Evolutionary conservation across 2,888 invertebrate species (phyloP), one percentile per base, ranked within the genome.

Genomic region (Drepana falcataria): DNA sequence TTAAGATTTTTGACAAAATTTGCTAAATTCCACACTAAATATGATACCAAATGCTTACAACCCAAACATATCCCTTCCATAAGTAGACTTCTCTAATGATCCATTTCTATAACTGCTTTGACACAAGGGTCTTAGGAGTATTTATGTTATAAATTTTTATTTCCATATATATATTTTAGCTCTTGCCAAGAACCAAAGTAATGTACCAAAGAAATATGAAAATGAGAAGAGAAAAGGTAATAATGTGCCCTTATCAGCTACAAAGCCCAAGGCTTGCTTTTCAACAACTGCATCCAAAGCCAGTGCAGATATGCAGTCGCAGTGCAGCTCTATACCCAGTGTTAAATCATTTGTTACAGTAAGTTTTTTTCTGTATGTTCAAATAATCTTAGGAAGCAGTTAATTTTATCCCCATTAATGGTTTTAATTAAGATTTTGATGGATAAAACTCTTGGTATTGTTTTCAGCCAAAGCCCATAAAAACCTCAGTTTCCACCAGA

Each of bases 331-430:
- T 7, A 55, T 66, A 41, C 73, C 70, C 51, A 90, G 87, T 63
- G 63, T 77, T 9, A 84, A 78, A 67, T 86, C 87, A 35, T 86
- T 89, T 71, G 77, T 77, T 35, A 90, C 89, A 1, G 90, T 90
- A 75, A 79, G 84, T 75, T 59, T 49, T 53, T 21, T 21, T 21
- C 21, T 21, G 21, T 21, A 21, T 21, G 21, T 21, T 0, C 21
- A 21, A 21, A 21, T 21, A 21, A 21, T 21, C 21, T 21, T 37
- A 37, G 5, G 1, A 4, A 37, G 37, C 37, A 37, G 37, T 37
- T 37, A 37, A 9, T 21, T 54, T 35, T n/a, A 7, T 52, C 34
- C 37, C 21, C 21, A 21, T 21, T 21, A 21, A 21, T 21, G 21
- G 21, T 21, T 21, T 21, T 21, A 21, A 21, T 21, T 21, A 21